These are phyloP conservation scores for Halyomorpha halys DNA, from an alignment of 1,140 invertebrate species.

Conservation along the genomic window DNA sequence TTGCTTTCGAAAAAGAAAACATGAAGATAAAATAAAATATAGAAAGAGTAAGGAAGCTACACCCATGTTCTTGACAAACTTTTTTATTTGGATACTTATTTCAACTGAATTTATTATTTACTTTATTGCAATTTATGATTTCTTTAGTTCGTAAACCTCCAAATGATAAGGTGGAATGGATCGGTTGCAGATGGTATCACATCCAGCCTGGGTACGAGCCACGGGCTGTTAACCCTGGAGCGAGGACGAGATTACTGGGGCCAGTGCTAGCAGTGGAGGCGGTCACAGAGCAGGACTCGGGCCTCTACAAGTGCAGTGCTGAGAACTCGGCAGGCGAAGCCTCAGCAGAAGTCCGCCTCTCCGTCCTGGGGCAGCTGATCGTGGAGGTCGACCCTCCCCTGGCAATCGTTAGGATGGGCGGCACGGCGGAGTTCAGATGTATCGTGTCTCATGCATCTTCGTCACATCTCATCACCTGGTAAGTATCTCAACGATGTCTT, in stretches of 20 bases:
- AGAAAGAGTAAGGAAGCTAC: too few species aligned
- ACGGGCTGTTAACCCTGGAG: constrained; percentile 49
- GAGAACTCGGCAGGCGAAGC: constrained; percentile 56
- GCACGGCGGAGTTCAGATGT: constrained; percentile 65
- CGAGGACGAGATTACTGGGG: constrained; percentile 51
- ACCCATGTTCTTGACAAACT: too few species aligned
- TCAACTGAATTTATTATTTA: too few species aligned
- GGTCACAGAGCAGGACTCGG: constrained; percentile 56
- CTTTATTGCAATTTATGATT: too few species aligned
- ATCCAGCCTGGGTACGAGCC: constrained; percentile 46
- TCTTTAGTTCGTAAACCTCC: too few species aligned
- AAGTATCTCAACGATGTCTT: background rate
- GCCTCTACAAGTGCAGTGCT: constrained; percentile 55
- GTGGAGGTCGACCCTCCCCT: constrained; percentile 25
- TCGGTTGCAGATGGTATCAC: constrained; percentile 52
- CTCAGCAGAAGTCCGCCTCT: constrained; percentile 52
- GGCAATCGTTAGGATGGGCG: constrained; percentile 55
- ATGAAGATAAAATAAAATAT: too few species aligned
- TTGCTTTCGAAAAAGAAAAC: too few species aligned
- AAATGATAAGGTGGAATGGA: too few species aligned
- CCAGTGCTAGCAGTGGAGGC: constrained; percentile 61
- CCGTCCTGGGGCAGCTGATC: constrained; percentile 54
- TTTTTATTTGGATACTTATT: too few species aligned
- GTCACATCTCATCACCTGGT: constrained; percentile 42
- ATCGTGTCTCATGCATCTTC: constrained; percentile 36